Evolutionary conservation across 2,888 invertebrate genomes (phyloP).

Genomic region (Zaprionus obscuricornis): DNA sequence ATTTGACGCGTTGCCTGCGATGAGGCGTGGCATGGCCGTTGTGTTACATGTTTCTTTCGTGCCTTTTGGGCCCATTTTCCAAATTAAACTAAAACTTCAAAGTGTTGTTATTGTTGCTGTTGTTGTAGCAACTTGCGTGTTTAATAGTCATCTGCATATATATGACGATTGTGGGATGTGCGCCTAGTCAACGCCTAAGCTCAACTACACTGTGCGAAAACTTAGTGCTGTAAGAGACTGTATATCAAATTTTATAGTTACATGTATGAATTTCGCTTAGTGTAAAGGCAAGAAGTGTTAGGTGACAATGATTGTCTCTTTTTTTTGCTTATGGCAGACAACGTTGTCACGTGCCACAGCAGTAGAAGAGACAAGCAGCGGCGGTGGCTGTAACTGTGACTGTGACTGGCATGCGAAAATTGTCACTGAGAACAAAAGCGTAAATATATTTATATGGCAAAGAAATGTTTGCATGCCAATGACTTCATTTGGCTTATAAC

Average conservation of each 20-base stretch:
- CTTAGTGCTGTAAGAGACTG: no score
- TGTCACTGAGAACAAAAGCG: constrained; percentile 30
- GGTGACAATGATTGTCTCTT: no score
- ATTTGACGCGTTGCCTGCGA: constrained; percentile 23
- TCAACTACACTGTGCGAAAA: no score
- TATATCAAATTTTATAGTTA: no score
- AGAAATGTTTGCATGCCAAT: constrained; percentile 49
- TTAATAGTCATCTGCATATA: constrained; percentile 61
- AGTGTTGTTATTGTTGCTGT: constrained; percentile 4
- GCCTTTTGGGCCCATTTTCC: constrained; percentile 33
- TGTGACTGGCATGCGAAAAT: constrained; percentile 69
- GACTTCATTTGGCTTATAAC: constrained; percentile 56
- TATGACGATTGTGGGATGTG: no score
- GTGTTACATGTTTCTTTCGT: constrained; percentile 21
- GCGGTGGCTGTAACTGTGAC: constrained; percentile 9
- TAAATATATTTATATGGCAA: constrained; percentile 32
- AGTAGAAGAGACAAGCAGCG: no score
- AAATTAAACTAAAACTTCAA: constrained; percentile 61
- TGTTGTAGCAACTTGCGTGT: constrained; percentile 60
- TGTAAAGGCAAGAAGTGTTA: no score
- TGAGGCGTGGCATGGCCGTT: no score
- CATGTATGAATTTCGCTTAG: no score
- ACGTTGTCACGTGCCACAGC: constrained; percentile 46
- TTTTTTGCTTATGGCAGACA: constrained; percentile 1
- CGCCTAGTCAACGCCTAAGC: no score